Evolutionary conservation across 2,888 invertebrate genomes (phyloP), one percentile per base, ranked within the genome.

Genomic region (Azorinus chamasolen): DNA sequence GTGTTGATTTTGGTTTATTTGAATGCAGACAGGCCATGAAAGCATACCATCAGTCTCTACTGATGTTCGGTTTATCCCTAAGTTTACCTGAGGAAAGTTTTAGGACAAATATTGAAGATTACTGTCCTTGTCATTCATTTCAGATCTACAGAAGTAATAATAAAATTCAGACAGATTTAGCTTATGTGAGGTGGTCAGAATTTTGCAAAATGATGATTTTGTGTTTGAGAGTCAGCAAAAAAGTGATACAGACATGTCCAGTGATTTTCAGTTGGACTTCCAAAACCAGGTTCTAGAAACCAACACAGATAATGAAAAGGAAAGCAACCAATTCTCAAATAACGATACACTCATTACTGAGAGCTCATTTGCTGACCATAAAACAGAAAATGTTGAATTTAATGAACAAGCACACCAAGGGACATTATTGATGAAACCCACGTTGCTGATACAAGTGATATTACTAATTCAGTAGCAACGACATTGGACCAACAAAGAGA

Each of bases 61-160:
- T 72, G 8, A 18, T 27, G 18, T 65, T 72, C 43, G 27, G n/a
- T 20, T 27, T 65, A 18, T 64, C 64, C 16, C 43, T 71, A 4
- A 16, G 51, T 27, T 50, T 64, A 8, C 18, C 48, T 6, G 41
- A 27, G 41, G 24, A 51, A 2, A 5, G 4, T 2, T 63, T 71
- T 22, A 45, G 46, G n/a, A 12, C 37, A 20, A 12, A 64, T 5
- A 59, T 64, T 10, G 37, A 51, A 54, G 39, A 59, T 46, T 27
- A 37, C 20, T 59, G 59, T 25, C 58, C 18, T 25, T 64, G 65
- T 22, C 27, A 27, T 18, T 32, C 51, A 16, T 64, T 63, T 54
- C 53, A 48, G 14, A 48, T 72, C 18, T 65, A 58, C 41, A 32
- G 32, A 32, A 32, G 10, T 10, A 32, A 32, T 10, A 4, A 32